phyloP scores from a whole-genome alignment of 2,888 invertebrate species.

The Agriotes lineatus region DNA sequence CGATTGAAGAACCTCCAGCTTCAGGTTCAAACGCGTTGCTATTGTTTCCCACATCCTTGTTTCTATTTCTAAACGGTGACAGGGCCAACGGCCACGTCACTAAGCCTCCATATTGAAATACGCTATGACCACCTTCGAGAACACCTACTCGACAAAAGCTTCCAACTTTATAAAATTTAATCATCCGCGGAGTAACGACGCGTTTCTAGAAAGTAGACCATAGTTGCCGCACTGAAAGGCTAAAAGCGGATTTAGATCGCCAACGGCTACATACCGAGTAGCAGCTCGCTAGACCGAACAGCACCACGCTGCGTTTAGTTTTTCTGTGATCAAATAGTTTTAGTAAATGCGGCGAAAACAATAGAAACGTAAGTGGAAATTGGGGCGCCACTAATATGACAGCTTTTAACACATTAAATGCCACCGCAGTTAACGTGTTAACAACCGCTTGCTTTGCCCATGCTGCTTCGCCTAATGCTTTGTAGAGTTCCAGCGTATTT shows the following conservation, averaged over 20 bases:
- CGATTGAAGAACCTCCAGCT: no score
- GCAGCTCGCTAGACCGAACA: slow-evolving; percentile 11
- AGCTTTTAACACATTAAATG: no score
- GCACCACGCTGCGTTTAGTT: slow-evolving; percentile 2
- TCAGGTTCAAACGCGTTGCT: no score
- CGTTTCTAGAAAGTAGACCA: slow-evolving; percentile 47
- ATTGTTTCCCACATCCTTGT: slow-evolving; percentile 18
- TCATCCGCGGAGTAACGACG: slow-evolving; percentile 37
- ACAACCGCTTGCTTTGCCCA: no score
- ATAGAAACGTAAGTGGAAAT: slow-evolving; percentile 19
- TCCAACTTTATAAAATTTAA: slow-evolving; percentile 44
- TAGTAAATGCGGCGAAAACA: slow-evolving; percentile 19
- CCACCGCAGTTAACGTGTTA: no score
- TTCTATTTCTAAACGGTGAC: slow-evolving; percentile 36
- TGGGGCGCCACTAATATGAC: no score
- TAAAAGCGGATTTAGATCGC: slow-evolving; percentile 51
- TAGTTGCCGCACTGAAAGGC: slow-evolving; percentile 46
- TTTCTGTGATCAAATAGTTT: slow-evolving; percentile 16
- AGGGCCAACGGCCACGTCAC: slow-evolving; percentile 37
- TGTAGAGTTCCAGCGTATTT: no score
- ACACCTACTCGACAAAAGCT: slow-evolving; percentile 32
- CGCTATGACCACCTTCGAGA: slow-evolving; percentile 37
- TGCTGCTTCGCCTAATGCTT: no score
- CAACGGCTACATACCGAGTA: slow-evolving; percentile 35
- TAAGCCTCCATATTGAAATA: slow-evolving; percentile 34